These are phyloP conservation scores for Trissolcus basalis DNA, from an alignment of 1,140 invertebrate genomes.

Conservation along the genomic window DNA sequence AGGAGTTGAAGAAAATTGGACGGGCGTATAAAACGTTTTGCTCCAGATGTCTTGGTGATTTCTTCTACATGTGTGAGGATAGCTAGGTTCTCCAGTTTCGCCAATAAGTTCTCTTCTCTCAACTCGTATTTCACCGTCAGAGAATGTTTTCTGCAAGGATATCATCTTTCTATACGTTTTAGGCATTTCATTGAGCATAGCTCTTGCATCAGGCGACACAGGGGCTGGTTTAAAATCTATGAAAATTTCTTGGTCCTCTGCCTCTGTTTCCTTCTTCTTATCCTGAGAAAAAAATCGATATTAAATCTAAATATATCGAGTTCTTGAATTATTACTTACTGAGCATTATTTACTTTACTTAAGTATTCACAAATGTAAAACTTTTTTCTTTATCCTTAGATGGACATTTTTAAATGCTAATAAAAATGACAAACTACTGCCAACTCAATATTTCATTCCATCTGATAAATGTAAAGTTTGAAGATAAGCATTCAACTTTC, in stretches of 20 bases:
- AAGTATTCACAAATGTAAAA: too few relatives aligned
- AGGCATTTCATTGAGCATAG: conserved; percentile 73
- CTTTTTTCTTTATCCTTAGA: too few relatives aligned
- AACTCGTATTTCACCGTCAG: conserved; percentile 86
- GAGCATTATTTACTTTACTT: too few relatives aligned
- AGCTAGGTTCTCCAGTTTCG: conserved; percentile 72
- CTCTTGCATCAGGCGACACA: conserved; percentile 79
- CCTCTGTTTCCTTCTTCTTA: conserved; percentile 67
- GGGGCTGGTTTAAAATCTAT: conserved; percentile 89
- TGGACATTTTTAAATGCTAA: too few relatives aligned
- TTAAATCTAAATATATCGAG: too few relatives aligned
- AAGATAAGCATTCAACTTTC: too few relatives aligned
- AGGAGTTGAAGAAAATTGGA: conserved; percentile 75
- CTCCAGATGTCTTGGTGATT: conserved; percentile 74
- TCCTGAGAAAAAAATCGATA: too few relatives aligned
- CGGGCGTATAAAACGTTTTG: conserved; percentile 65
- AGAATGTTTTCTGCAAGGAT: conserved; percentile 85
- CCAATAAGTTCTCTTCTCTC: conserved; percentile 77
- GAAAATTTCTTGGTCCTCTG: conserved; percentile 87
- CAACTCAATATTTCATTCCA: too few relatives aligned
- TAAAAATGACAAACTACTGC: too few relatives aligned
- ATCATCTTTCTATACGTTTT: conserved; percentile 77
- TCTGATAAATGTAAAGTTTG: too few relatives aligned
- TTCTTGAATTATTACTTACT: too few relatives aligned
- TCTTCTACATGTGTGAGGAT: conserved; percentile 72